Evolutionary conservation across 2,888 invertebrate species (phyloP).

Genomic region (Malthinus seriepunctatus): DNA sequence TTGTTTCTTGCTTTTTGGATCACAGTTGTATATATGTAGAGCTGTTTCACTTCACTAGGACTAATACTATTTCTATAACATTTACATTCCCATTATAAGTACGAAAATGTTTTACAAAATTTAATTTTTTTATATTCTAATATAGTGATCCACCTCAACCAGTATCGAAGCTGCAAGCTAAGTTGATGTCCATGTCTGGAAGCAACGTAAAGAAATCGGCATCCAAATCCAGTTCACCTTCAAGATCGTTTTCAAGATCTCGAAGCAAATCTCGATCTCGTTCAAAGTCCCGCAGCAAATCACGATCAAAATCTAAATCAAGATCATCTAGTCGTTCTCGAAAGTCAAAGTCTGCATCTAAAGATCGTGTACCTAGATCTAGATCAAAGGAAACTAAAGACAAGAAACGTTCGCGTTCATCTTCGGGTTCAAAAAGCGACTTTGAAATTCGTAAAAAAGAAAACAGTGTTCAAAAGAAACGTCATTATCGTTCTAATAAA

Average conservation of each 20-base stretch:
- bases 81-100: background rate
- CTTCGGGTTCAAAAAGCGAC: conserved; percentile 53
- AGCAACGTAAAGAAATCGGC: conserved; percentile 48
- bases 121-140: no score
- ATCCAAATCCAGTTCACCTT: conserved; percentile 45
- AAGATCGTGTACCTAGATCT: conserved; percentile 35
- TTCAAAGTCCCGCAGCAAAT: conserved; percentile 18
- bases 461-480: conserved; percentile 82
- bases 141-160: conserved; percentile 53
- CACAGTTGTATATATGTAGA: no score
- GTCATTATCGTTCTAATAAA: conserved; percentile 86
- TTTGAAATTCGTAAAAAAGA: conserved; percentile 77
- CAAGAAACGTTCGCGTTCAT: conserved; percentile 32
- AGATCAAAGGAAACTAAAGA: conserved; percentile 35
- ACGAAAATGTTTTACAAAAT: background rate
- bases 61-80: no score
- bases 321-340: conserved; percentile 41
- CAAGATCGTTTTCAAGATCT: conserved; percentile 47
- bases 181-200: conserved; percentile 65
- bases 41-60: no score
- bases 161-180: conserved; percentile 65
- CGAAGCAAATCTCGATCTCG: conserved; percentile 40
- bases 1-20: no score
- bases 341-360: conserved; percentile 33
- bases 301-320: conserved; percentile 34